These are phyloP conservation scores for Ephialtes manifestator DNA, from an alignment of 2,888 invertebrate genomes.

Conservation along the genomic window DNA sequence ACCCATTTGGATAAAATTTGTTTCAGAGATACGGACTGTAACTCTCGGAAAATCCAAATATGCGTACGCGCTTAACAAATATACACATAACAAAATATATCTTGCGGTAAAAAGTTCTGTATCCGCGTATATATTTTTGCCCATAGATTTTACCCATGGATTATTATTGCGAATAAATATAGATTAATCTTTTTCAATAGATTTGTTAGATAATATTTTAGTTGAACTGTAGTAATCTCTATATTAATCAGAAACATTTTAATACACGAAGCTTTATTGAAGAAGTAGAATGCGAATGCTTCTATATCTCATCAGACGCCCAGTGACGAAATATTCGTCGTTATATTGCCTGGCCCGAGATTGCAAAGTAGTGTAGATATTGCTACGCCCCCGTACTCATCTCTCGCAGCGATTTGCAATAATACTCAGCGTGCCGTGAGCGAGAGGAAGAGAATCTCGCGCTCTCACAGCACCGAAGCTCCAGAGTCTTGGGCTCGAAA, in stretches of 20 bases:
- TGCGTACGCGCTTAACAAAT: too few relatives aligned
- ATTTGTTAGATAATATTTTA: too few relatives aligned
- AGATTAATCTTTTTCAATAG: too few relatives aligned
- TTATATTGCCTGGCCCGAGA: constrained; percentile 35
- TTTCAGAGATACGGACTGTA: too few relatives aligned
- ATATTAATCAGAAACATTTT: neutral
- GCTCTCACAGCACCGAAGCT: constrained; percentile 44
- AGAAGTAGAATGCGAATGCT: neutral
- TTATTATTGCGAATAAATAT: too few relatives aligned
- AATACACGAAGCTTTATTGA: neutral
- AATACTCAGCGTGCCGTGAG: constrained; percentile 77
- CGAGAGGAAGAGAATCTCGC: neutral
- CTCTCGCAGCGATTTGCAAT: constrained; percentile 79
- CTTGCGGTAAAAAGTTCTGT: too few relatives aligned
- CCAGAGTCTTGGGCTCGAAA: constrained; percentile 68
- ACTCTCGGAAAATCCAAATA: too few relatives aligned
- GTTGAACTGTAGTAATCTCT: neutral
- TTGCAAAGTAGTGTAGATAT: constrained; percentile 60
- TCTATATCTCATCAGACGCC: neutral
- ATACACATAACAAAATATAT: too few relatives aligned
- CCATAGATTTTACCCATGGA: too few relatives aligned
- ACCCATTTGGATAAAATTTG: too few relatives aligned
- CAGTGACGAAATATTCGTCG: constrained; percentile 43
- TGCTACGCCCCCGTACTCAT: constrained; percentile 55
- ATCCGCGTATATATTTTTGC: too few relatives aligned